A percentile compares a stretch with the other conserved stretches of the same genome.
phyloP scores from a whole-genome alignment of 1,140 invertebrate species.

The Triops longicaudatus region DNA sequence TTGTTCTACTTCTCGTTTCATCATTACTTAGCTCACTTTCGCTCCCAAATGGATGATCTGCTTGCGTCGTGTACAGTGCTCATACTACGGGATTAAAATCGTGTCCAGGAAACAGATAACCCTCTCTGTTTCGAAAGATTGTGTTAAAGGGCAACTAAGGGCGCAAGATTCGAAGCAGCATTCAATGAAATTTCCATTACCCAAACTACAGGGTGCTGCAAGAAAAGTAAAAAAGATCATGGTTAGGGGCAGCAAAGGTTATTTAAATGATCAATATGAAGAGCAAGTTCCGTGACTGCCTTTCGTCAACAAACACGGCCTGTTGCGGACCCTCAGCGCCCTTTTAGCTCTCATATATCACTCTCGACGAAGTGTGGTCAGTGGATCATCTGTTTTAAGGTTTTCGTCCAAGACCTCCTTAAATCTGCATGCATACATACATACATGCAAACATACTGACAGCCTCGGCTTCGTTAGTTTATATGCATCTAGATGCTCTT shows the following conservation, averaged over 20 bases:
- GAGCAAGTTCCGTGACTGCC: background rate
- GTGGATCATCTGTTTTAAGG: background rate
- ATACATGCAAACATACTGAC: background rate
- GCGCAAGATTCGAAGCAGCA: background rate
- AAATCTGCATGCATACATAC: background rate
- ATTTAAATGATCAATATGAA: slow-evolving; percentile 7
- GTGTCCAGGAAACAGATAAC: background rate
- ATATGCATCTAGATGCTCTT: background rate
- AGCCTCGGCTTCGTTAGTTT: background rate
- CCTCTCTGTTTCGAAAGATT: background rate
- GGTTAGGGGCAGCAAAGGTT: slow-evolving; percentile 5
- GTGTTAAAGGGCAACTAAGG: background rate
- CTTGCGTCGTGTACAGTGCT: background rate
- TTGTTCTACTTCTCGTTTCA: background rate
- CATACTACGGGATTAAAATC: background rate
- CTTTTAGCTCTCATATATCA: background rate
- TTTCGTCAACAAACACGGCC: background rate
- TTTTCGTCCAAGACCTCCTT: too few species aligned
- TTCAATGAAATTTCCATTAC: background rate
- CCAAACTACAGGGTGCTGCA: background rate
- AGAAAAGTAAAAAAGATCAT: background rate
- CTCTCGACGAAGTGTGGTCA: background rate
- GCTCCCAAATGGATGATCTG: background rate
- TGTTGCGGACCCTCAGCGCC: background rate
- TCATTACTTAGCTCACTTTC: background rate